A percentile compares a stretch with the other conserved stretches of the same genome.
Evolutionary conservation across 2,113 vertebrate species (phyloP).

Genomic region (Mustelus asterias): DNA sequence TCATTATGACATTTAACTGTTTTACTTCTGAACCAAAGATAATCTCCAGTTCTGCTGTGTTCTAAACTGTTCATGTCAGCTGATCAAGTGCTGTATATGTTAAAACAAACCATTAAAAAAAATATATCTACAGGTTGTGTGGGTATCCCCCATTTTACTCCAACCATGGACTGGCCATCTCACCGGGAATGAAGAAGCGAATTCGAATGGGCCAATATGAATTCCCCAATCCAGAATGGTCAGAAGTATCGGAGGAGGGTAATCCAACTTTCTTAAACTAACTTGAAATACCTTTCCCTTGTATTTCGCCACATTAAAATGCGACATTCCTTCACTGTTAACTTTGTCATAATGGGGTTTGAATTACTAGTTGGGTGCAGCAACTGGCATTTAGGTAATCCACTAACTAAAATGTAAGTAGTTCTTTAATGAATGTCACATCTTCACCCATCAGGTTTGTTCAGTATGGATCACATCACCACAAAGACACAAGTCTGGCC

Average conservation of each 20-base stretch:
- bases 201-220: conserved; percentile 95
- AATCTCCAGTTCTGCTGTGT: background rate
- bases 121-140: conserved; percentile 65
- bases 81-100: background rate
- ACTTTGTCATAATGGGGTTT: background rate
- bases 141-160: conserved; percentile 98
- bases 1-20: background rate
- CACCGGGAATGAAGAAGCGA: conserved; percentile 95
- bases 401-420: background rate
- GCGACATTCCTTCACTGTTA: background rate
- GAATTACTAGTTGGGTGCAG: background rate
- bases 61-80: background rate
- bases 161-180: conserved; percentile 93
- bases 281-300: background rate
- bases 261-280: background rate
- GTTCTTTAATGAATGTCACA: background rate
- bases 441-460: background rate
- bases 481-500: background rate
- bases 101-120: background rate
- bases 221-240: conserved; percentile 96
- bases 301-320: background rate
- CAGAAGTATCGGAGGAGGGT: conserved; percentile 95
- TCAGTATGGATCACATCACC: background rate
- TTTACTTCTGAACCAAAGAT: background rate
- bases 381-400: background rate